phyloP scores from a whole-genome alignment of 1,140 invertebrate species.

The Atopsyche davidsoni region DNA sequence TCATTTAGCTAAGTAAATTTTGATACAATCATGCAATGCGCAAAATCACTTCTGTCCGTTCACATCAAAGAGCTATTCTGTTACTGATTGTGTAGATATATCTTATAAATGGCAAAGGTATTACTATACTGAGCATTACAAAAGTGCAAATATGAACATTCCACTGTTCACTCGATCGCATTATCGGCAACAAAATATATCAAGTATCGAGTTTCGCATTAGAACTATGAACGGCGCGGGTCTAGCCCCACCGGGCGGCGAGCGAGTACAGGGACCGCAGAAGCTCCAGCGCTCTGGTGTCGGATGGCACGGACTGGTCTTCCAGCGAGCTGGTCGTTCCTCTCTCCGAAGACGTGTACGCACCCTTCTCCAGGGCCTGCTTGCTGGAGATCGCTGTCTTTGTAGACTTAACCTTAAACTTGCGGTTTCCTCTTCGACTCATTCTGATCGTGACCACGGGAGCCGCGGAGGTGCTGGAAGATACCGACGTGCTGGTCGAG shows the following conservation, averaged over 20 bases:
- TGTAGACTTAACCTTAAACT: conserved; percentile 23
- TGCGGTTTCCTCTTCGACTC: conserved; percentile 24
- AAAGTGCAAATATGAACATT: no score
- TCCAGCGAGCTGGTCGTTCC: conserved; percentile 41
- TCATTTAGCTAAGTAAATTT: no score
- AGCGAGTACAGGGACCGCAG: conserved; percentile 75
- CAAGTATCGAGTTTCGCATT: no score
- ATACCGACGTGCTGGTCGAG: conserved; percentile 14
- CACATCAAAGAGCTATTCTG: no score
- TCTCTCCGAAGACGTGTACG: conserved; percentile 37
- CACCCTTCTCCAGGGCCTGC: conserved; percentile 11
- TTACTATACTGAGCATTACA: no score
- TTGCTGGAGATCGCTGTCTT: conserved; percentile 18
- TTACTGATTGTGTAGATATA: no score
- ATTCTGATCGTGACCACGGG: conserved; percentile 21
- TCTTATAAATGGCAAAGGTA: no score
- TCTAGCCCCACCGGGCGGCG: conserved; percentile 66
- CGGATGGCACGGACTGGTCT: conserved; percentile 50
- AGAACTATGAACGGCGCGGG: no score
- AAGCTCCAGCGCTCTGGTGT: conserved; percentile 70
- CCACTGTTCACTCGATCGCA: no score
- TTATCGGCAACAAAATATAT: no score
- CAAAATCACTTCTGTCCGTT: no score
- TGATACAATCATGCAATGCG: no score
- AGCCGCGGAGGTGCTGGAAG: neutral